Evolutionary conservation across 2,797 vertebrate species (phyloP), one percentile per base, ranked within the genome.

Genomic region (Leptoclinus maculatus): DNA sequence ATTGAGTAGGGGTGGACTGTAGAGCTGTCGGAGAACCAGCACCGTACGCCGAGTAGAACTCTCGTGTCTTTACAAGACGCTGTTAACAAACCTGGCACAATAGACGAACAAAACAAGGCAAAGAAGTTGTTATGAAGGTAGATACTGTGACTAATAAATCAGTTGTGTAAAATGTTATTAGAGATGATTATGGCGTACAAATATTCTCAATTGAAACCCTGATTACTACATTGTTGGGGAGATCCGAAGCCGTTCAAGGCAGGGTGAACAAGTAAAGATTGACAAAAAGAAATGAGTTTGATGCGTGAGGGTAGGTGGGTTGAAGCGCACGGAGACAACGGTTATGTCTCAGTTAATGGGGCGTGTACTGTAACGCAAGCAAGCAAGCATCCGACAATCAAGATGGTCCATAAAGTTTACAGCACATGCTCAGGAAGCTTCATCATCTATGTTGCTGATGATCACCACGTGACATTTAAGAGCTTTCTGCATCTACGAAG

Each of bases 1-100:
- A 80, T 7, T 75, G 83, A 88, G 85, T 25, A 38, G 77, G 54
- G 83, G 49, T 63, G 78, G 82, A 84, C 79, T 65, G 65, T 0
- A 51, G 80, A 49, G 73, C 70, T 71, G 69, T 74, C 36, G 23
- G 72, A 78, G 79, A 84, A 79, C 67, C 69, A 65, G 58, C n/a
- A 14, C 34, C 71, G 67, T 27, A 47, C 1, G 2, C 63, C 4
- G 27, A 66, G 57, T 0, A 29, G 43, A 34, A 47, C 74, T 59
- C 4, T 58, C 5, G 5, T 27, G 63, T 69, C 47, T 74, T 66
- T 43, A 47, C 23, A 32, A 29, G 29, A 39, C 12, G 3, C 19
- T 2, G 41, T 41, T 72, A 67, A 66, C 25, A 41, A 63, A 59
- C 27, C 4, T 34, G 32, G 32, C 32, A 34, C 7, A 34, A 34